Conservation (phyloP, 23 tunicate species). For the Styela plicata region DNA sequence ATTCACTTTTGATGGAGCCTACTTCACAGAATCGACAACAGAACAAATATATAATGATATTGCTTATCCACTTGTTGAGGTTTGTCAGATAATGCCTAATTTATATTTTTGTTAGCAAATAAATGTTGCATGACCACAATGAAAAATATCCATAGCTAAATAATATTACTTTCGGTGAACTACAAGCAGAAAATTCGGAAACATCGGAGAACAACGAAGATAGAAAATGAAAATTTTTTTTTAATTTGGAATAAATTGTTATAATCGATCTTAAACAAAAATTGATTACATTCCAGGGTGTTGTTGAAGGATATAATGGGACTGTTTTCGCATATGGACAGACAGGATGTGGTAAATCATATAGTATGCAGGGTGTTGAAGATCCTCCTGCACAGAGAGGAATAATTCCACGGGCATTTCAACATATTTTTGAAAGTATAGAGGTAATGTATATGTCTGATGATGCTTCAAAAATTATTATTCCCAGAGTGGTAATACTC, state of each 20-base stretch:
- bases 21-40: conserved; percentile 84
- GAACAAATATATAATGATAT: conserved; percentile 96
- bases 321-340: conserved; percentile 99
- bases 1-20: conserved; percentile 99
- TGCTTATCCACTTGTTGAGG: conserved; percentile 97
- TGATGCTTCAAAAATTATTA: no score
- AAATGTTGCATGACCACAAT: no score
- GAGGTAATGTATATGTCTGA: conserved; percentile 61
- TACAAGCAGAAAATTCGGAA: no score
- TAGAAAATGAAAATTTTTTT: no score
- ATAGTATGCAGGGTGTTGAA: conserved; percentile 97
- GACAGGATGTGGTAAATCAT: conserved; percentile 99
- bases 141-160: neutral
- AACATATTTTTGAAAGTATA: conserved; percentile 95
- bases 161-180: neutral
- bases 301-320: conserved; percentile 99
- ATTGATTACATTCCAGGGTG: conserved; percentile 62
- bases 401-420: conserved; percentile 97
- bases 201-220: no score
- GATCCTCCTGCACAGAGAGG: conserved; percentile 85
- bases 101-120: no score
- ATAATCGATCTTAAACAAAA: no score
- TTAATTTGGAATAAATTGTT: no score
- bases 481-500: no score
- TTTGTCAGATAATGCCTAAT: no score